Evolutionary conservation across 2,888 invertebrate species (phyloP), one percentile per base, ranked within the genome.

Genomic region (Sinodicranocentrus sp.): DNA sequence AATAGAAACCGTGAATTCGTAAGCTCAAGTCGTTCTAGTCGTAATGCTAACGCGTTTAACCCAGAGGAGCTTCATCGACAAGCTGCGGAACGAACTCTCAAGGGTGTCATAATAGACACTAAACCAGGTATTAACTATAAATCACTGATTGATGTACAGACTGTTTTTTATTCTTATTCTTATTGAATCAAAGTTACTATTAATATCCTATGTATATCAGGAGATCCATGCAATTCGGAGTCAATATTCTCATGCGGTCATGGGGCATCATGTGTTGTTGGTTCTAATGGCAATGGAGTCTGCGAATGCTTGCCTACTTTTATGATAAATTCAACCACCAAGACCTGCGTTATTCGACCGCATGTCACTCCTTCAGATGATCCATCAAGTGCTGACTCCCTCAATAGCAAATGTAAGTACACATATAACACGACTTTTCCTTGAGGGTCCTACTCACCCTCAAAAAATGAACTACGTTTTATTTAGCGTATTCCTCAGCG

Each of bases 11-110:
- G 39, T 52, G 68, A 68, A 68, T 23, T 25, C 10, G 26, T 19
- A 15, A 68, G 82, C 82, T 82, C 75, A 76, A 76, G 44, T 61
- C 82, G 82, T 61, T 61, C 82, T 82, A 82, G 82, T 82, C 82
- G 82, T 52, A 67, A 70, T 33, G 82, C 82, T 25, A 76, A 70
- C 39, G 67, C 48, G 44, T 75, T 28, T 26, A 26, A 75, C 17
- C 82, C 82, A 15, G 21, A 82, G 21, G 43, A 57, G 10, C 28
- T 73, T 19, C 72, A 59, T 44, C 33, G 21, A 3, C 28, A 26
- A 13, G 72, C 77, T 23, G 19, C 26, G 10, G 44, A 67, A 21
- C 15, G 57, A 26, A 52, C 77, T 17, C 33, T 28, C n/a, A 65
- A 65, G 33, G n/a, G n/a, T n/a, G n/a, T n/a, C n/a, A n/a, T 17